Evolutionary conservation across 2,888 invertebrate genomes (phyloP), one percentile per base, ranked within the genome.

Genomic region (Chloroclysta siterata): DNA sequence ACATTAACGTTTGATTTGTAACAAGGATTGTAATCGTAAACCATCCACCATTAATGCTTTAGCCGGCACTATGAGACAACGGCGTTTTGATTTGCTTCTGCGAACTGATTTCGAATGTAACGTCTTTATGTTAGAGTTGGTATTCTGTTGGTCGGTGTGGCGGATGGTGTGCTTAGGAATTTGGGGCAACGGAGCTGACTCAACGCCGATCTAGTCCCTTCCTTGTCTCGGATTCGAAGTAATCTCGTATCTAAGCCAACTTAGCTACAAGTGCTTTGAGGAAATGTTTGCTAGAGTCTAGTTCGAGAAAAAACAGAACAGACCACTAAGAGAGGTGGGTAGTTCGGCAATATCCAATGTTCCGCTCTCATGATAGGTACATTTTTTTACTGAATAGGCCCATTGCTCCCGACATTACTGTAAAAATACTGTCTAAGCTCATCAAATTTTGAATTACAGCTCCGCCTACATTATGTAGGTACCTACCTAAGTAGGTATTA

Each of bases 111-210:
- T 60, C 54, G 79, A 78, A 70, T 53, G 69, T 56, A 85, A 80
- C 47, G 0, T 44, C 22, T 56, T 65, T 51, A 55, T n/a, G 41
- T 52, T 79, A 79, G 61, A 78, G 85, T 80, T 71, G 73, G 63
- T 76, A 80, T 84, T 90, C 63, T 73, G 70, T 72, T 85, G 80
- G 71, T 53, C 13, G 17, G 36, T 69, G 60, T 70, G 72, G 81
- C 75, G 79, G 90, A 92, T 92, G 91, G 87, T 87, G 84, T 85
- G 76, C 82, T 79, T 70, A 81, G 90, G 91, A 88, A 93, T 93
- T 91, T 92, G 89, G 92, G 89, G 79, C 91, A 91, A 52, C 82
- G 79, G 78, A 83, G 89, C 88, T 92, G 91, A 92, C 85, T 93
- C 92, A 91, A 89, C 89, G 78, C 77, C 77, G 83, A 83, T 86